Base-by-base conservation (phyloP, 1,140 invertebrate genomes). In the Drosophila azteca region DNA sequence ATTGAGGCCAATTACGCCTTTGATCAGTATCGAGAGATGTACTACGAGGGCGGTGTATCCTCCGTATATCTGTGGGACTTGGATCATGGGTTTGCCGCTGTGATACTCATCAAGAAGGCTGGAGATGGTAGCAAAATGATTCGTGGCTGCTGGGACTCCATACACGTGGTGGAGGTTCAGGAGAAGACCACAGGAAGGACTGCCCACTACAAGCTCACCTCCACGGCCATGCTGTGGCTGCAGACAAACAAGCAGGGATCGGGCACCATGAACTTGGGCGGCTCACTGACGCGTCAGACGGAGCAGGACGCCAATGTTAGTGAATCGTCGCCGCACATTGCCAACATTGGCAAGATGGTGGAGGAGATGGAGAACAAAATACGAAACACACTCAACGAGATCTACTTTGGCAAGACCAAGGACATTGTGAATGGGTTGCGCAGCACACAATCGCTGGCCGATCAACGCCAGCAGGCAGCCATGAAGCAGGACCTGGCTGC, bases 301-400 rank as follows among this genome's bases (percentile, higher is more conserved):
- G 98, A 99, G 92, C 95, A 96, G 91, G 98, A 99, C 92, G 94
- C 95, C 7, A 92, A 95, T 54, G 96, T 99, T 8, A 97, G 95
- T 87, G 98, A 99, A 88, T 95, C 96, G 1, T 97, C 96, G 54
- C 97, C 98, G 7, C 99, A 99, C 92, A 99, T 99, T 92, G 98
- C 96, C 24, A 99, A 99, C 92, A 99, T 99, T 90, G 99, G 99
- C 13, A 94, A 95, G 69, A 95, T 97, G 95, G 97, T 98, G 0
- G 96, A 99, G 93, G 99, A 99, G 80, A 99, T 99, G 98, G 99
- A 99, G 91, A 99, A 99, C 92, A 99, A 99, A 94, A 99, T 99
- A 88, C 94, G 99, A 75, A 98, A 97, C 90, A 99, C 98, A 1
- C 93, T 99, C 54, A 99, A 99, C 91, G 98, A 99, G 93, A 99